These are phyloP conservation scores for Sceloporus undulatus DNA, from an alignment of 2,113 vertebrate species.

Conservation along the genomic window DNA sequence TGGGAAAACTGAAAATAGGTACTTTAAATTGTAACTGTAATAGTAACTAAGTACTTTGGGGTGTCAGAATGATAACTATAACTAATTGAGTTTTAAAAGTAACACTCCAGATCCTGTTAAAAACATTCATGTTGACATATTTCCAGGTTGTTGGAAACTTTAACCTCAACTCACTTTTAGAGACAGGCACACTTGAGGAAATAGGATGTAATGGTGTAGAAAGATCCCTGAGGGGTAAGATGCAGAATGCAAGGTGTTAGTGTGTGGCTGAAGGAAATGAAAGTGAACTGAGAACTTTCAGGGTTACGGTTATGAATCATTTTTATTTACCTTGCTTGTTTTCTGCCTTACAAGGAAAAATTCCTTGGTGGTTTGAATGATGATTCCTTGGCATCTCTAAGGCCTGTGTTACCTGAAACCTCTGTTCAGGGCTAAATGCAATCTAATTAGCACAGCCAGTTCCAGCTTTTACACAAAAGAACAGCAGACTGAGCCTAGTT, in stretches of 20 bases:
- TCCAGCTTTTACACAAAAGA: slow-evolving; percentile 1
- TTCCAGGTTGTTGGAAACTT: background rate
- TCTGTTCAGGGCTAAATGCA: slow-evolving; percentile 2
- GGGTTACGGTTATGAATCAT: background rate
- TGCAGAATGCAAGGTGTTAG: background rate
- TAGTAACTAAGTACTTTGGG: no score
- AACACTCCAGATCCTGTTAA: background rate
- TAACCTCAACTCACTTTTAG: background rate
- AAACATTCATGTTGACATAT: no score
- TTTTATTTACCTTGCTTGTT: background rate
- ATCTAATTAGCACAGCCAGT: background rate
- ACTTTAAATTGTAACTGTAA: no score
- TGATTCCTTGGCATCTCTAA: slow-evolving; percentile 6
- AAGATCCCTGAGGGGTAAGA: background rate
- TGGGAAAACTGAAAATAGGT: no score
- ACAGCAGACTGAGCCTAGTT: background rate
- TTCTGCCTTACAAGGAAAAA: background rate
- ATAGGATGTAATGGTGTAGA: background rate
- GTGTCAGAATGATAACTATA: background rate
- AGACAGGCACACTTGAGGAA: background rate
- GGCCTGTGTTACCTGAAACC: background rate
- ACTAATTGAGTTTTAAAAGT: background rate
- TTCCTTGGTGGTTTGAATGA: background rate
- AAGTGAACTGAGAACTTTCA: background rate
- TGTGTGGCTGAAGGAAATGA: background rate